These are phyloP conservation scores for Podiceps cristatus DNA, from an alignment of 2,113 vertebrate species.

Conservation along the genomic window DNA sequence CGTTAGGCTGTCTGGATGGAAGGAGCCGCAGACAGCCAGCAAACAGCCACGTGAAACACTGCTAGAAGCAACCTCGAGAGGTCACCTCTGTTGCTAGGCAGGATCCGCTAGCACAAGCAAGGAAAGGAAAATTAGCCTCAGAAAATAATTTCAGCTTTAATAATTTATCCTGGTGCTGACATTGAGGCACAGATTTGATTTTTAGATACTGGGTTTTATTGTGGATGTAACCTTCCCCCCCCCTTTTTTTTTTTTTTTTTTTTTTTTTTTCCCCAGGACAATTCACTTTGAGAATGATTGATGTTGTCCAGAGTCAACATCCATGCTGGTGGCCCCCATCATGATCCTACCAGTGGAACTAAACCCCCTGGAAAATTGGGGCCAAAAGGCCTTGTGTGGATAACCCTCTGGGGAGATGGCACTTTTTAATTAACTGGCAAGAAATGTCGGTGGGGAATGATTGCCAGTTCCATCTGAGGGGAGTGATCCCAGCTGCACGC, in stretches of 20 bases:
- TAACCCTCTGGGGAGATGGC: not conserved
- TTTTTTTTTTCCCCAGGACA: not conserved
- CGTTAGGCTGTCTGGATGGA: not conserved
- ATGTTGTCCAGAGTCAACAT: not conserved
- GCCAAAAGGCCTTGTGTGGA: not conserved
- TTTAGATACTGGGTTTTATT: not conserved
- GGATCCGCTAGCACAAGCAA: not conserved
- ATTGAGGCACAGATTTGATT: not conserved
- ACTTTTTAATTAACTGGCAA: conserved; percentile 3
- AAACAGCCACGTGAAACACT: not conserved
- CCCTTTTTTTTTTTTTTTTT: not conserved
- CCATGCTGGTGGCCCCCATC: rapidly evolving
- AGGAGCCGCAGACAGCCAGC: not conserved
- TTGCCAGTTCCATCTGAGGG: not conserved
- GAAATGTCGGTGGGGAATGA: rapidly evolving
- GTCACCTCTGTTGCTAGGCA: conserved; percentile 69
- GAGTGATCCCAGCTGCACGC: not conserved
- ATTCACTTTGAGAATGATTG: not conserved
- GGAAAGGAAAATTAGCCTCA: not conserved
- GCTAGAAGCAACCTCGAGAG: conserved; percentile 19
- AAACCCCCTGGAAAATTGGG: not conserved
- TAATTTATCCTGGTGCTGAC: not conserved
- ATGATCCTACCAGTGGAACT: not conserved
- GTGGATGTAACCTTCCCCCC: not conserved
- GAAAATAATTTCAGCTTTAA: conserved; percentile 7